Evolutionary conservation across 2,888 invertebrate genomes (phyloP).

Genomic region (Theretra japonica): DNA sequence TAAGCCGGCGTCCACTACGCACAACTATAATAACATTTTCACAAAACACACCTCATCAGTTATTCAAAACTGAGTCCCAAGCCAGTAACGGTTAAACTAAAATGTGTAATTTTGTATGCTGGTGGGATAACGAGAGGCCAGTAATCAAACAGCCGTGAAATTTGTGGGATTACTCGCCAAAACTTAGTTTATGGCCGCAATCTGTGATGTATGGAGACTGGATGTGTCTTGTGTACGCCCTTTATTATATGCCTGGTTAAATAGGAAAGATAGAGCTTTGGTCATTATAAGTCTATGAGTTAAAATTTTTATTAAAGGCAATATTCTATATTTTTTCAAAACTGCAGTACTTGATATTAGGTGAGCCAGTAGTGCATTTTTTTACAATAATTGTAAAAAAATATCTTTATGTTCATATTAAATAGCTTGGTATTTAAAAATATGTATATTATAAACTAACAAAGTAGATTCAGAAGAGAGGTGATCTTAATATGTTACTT

Average conservation of each 20-base stretch:
- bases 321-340: neutral
- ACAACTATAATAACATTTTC: too few species aligned
- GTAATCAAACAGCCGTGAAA: constrained; percentile 75
- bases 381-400: too few species aligned
- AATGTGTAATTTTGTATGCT: constrained; percentile 46
- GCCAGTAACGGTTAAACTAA: constrained; percentile 43
- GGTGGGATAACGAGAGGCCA: constrained; percentile 43
- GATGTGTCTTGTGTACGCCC: constrained; percentile 38
- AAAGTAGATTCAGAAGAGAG: too few species aligned
- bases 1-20: neutral
- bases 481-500: too few species aligned
- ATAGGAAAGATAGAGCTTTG: neutral
- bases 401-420: too few species aligned
- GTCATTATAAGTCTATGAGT: neutral
- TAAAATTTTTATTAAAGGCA: neutral
- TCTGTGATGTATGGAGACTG: constrained; percentile 43
- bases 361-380: too few species aligned
- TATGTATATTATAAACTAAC: too few species aligned
- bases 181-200: constrained; percentile 65
- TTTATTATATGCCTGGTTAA: neutral
- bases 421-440: too few species aligned
- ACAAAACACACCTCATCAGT: constrained; percentile 5
- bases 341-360: too few species aligned
- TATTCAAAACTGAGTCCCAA: constrained; percentile 23
- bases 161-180: constrained; percentile 69